Base-by-base conservation (phyloP, 2,888 invertebrate species). In the Galerucella calmariensis region DNA sequence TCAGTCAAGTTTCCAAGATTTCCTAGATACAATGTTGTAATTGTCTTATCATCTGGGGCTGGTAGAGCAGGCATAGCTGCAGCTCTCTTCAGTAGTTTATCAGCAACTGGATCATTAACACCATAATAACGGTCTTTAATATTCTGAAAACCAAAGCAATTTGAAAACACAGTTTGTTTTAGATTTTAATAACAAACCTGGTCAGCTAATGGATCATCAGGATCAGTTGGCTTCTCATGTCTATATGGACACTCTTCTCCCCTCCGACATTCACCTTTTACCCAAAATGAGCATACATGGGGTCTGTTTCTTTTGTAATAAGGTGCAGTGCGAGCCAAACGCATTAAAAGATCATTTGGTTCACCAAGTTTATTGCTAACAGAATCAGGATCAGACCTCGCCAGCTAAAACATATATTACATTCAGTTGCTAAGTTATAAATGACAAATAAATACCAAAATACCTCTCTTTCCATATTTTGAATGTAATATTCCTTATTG, bases 21-120 rank as follows among this genome's bases (percentile, higher is more conserved):
- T 16, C 99, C 99, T n/a, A 99, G 93, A 85, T 99, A 99, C 8
- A 99, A 88, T 0, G 99, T 99, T 0, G 99, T 98, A 61, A 99
- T 98, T 3, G 94, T 94, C 82, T 94, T 94, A 85, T 99, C 99
- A 84, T 99, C 98, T 0, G 99, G 99, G 0, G 97, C 94, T 59
- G 97, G 97, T 59, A 99, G 88, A 14, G 96, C 96, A 0, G 99
- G 99, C 93, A 99, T 94, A 0, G 97, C 95, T 9, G 96, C 94
- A 0, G 97, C 97, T 76, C 97, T 89, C 73, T 95, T 92, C 90
- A 98, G 91, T 77, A 98, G 86, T 86, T 98, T 98, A 83, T 97
- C 96, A 2, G 98, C 98, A 2, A 98, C 98, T 0, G 98, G 98
- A 88, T 98, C 98, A 88, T 98, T 97, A 0, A 95, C 93, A 74